Conservation (phyloP, 2,797 vertebrate species). For the Rhinatrema bivittatum region DNA sequence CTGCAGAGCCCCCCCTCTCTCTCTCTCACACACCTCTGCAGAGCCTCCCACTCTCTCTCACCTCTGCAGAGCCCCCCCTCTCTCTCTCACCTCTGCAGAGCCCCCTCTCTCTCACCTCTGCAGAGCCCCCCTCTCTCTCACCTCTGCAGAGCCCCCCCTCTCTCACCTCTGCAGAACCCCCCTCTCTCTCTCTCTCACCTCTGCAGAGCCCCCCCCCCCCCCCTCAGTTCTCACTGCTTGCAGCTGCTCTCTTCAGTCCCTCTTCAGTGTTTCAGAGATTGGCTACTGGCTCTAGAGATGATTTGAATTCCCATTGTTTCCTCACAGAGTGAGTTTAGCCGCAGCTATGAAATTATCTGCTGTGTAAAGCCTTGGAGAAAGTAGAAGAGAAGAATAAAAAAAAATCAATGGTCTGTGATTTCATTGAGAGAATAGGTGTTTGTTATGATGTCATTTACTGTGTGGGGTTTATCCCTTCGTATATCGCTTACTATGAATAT, state of each 20-base stretch:
- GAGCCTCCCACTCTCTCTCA: conserved; percentile 36
- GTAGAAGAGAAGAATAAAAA: conserved; percentile 9
- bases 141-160: conserved; percentile 32
- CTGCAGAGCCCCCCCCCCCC: conserved; percentile 34
- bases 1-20: conserved; percentile 34
- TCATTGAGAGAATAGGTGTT: too few relatives aligned
- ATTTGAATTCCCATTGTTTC: conserved; percentile 44
- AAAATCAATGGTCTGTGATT: not conserved
- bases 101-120: conserved; percentile 31
- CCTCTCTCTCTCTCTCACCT: conserved; percentile 34
- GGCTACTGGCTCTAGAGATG: conserved; percentile 17
- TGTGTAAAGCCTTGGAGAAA: conserved; percentile 22
- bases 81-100: conserved; percentile 40
- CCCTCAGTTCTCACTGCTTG: conserved; percentile 18
- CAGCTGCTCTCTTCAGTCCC: conserved; percentile 56
- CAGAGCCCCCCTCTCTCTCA: conserved; percentile 39
- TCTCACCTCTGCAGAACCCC: conserved; percentile 39
- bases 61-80: conserved; percentile 34
- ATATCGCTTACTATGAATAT: too few relatives aligned
- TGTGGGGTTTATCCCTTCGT: too few relatives aligned
- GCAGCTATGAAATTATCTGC: conserved; percentile 27
- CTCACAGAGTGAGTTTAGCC: conserved; percentile 32
- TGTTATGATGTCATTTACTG: too few relatives aligned
- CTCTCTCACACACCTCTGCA: conserved; percentile 31
- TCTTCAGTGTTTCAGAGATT: conserved; percentile 39